Conservation (phyloP, 2,888 invertebrate genomes). For the Protodeltote pygarga region DNA sequence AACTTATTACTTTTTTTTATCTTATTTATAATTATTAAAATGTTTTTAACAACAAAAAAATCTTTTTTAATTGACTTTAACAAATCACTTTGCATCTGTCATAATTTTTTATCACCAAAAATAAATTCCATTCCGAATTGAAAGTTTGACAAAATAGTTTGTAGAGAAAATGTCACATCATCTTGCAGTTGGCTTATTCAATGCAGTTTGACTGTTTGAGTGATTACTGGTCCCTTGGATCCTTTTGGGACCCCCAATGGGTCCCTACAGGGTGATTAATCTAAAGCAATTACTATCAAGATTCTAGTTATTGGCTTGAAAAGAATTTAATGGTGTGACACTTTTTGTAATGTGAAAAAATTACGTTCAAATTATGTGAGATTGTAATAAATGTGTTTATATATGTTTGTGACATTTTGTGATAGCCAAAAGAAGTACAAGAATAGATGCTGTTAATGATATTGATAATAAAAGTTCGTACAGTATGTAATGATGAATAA, state of each 20-base stretch:
- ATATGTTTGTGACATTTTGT: not conserved
- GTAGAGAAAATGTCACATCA: constrained; percentile 39
- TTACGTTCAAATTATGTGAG: constrained; percentile 9
- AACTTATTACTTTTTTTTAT: too few species aligned
- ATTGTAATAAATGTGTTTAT: not conserved
- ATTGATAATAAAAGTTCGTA: too few species aligned
- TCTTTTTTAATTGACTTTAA: constrained; percentile 35
- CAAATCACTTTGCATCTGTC: constrained; percentile 37
- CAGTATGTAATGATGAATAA: too few species aligned
- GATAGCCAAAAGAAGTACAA: not conserved
- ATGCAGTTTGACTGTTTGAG: constrained; percentile 46
- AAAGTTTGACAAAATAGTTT: constrained; percentile 42
- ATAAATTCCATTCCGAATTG: not conserved
- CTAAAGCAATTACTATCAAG: constrained; percentile 38
- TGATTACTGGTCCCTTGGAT: constrained; percentile 28
- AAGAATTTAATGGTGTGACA: constrained; percentile 31
- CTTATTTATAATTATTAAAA: too few species aligned
- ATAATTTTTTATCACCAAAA: constrained; percentile 11
- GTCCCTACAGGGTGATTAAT: constrained; percentile 47
- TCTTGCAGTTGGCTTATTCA: constrained; percentile 35
- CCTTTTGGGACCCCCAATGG: too few species aligned
- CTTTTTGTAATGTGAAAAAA: constrained; percentile 27
- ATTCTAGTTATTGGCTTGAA: constrained; percentile 21
- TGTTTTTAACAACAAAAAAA: constrained; percentile 1
- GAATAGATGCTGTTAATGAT: too few species aligned